Evolutionary conservation across 2,113 vertebrate species (phyloP).

Genomic region (Rhinichthys klamathensis): DNA sequence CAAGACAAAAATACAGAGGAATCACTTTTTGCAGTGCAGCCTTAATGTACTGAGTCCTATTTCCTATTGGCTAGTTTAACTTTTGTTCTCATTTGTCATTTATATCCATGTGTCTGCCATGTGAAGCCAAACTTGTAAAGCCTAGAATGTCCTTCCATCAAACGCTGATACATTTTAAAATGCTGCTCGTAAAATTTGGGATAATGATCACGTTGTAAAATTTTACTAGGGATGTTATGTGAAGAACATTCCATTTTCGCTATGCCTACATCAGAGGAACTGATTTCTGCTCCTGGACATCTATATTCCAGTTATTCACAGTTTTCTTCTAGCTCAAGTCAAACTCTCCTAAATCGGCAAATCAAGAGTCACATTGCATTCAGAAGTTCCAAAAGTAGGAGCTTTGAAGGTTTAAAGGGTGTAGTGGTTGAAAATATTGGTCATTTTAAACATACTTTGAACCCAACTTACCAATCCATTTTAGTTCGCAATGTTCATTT

Average conservation of each 20-base stretch:
- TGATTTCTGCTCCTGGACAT: not conserved
- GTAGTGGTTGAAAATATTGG: not conserved
- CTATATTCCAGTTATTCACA: not conserved
- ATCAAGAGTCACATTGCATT: not conserved
- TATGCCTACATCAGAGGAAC: not conserved
- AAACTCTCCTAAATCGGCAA: not conserved
- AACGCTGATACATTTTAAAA: slow-evolving; percentile 49
- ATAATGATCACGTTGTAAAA: slow-evolving; percentile 67
- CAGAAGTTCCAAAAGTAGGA: not conserved
- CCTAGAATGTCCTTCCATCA: slow-evolving; percentile 51
- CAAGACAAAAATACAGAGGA: not conserved
- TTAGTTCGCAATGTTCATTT: not conserved
- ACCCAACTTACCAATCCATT: not conserved
- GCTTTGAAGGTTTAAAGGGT: not conserved
- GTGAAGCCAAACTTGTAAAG: slow-evolving; percentile 7
- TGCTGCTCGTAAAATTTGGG: slow-evolving; percentile 59
- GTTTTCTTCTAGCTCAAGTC: not conserved
- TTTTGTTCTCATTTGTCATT: not conserved
- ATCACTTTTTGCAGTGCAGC: not conserved
- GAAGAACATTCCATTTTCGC: slow-evolving; percentile 14
- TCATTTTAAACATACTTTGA: not conserved
- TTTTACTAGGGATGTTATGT: slow-evolving; percentile 51
- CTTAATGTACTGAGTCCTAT: not conserved
- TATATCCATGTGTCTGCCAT: slow-evolving; percentile 22
- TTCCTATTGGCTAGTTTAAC: not conserved